Percentiles rank a stretch among this genome's conserved stretches.
phyloP scores from a whole-genome alignment of 2,113 vertebrate species.

The Rissa tridactyla region DNA sequence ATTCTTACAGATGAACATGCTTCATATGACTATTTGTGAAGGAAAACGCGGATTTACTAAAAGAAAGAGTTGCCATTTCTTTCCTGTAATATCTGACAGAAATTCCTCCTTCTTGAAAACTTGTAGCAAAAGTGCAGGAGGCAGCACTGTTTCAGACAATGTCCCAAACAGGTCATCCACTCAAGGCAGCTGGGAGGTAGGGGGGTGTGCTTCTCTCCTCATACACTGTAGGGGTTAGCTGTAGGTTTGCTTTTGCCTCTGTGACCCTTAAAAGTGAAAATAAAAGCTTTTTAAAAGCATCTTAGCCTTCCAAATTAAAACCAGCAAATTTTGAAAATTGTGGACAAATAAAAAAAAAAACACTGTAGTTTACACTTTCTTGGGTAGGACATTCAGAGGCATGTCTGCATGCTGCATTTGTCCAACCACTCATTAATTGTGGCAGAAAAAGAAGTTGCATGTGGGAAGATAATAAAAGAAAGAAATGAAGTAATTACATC shows the following conservation, averaged over 20 bases:
- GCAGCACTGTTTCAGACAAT: neutral
- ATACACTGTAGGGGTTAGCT: neutral
- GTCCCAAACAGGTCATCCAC: neutral
- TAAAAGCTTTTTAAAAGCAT: neutral
- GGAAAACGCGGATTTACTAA: neutral
- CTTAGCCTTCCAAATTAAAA: neutral
- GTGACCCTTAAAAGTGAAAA: neutral
- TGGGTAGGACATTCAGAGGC: neutral
- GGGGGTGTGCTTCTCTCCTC: neutral
- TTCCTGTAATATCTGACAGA: neutral
- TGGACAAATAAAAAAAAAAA: neutral
- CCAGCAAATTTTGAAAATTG: neutral
- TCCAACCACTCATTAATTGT: neutral
- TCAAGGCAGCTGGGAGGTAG: neutral
- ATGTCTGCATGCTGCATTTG: neutral
- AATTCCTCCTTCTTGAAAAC: neutral
- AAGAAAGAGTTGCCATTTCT: neutral
- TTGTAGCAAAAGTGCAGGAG: neutral
- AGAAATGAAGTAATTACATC: neutral
- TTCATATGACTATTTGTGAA: neutral
- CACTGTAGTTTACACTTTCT: rapidly evolving
- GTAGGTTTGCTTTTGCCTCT: neutral
- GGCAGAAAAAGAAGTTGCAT: neutral
- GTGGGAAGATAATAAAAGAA: neutral
- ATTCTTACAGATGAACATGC: neutral